Evolutionary conservation across 1,140 invertebrate genomes (phyloP).

Genomic region (Onthophagus taurus): DNA sequence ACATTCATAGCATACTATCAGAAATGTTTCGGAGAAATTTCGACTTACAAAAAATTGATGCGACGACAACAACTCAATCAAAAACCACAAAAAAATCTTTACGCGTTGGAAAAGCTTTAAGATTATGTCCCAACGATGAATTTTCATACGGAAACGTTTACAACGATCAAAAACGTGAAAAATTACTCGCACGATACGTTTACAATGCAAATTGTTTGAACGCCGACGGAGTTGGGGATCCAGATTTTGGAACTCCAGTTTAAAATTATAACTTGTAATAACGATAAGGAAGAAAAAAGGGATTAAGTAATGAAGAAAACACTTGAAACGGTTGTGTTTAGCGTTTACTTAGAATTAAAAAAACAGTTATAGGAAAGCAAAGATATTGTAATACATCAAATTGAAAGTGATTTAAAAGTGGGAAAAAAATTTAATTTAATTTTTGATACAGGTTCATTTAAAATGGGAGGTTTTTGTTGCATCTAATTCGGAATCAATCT

Average conservation of each 20-base stretch:
- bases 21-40: slow-evolving; percentile 35
- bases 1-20: slow-evolving; percentile 34
- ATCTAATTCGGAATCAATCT: too few species aligned
- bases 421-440: too few species aligned
- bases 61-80: slow-evolving; percentile 13
- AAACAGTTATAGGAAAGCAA: too few species aligned
- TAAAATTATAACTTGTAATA: too few species aligned
- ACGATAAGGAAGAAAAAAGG: too few species aligned
- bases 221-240: slow-evolving; percentile 46
- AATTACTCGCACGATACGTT: slow-evolving; percentile 36
- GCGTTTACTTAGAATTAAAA: too few species aligned
- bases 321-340: too few species aligned
- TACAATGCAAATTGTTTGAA: slow-evolving; percentile 35
- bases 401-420: too few species aligned
- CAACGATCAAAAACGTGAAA: slow-evolving; percentile 33
- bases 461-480: too few species aligned
- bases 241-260: slow-evolving; percentile 51
- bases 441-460: too few species aligned
- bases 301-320: too few species aligned
- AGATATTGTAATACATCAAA: too few species aligned
- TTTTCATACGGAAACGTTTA: slow-evolving; percentile 16
- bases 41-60: slow-evolving; percentile 13
- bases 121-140: slow-evolving; percentile 34
- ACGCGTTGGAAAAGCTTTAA: slow-evolving; percentile 33
- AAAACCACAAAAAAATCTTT: slow-evolving; percentile 32